Conservation (phyloP, 2,888 invertebrate genomes). For the Cheilosia pagana region DNA sequence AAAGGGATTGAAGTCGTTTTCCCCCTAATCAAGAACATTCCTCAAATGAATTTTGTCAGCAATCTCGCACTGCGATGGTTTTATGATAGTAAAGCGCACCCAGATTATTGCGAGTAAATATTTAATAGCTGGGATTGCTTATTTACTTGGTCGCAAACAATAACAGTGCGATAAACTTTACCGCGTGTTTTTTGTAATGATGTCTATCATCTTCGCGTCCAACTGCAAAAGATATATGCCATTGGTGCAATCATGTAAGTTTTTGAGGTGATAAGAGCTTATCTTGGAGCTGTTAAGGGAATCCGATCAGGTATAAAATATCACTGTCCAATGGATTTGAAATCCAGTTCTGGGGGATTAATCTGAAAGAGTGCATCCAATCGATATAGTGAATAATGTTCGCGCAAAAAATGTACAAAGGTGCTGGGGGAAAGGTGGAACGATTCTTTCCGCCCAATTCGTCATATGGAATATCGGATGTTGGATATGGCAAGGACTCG, state of each 20-base stretch:
- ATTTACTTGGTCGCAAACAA: slow-evolving; percentile 39
- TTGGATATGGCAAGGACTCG: slow-evolving; percentile 87
- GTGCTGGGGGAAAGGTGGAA: neutral
- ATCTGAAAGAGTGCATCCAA: slow-evolving; percentile 39
- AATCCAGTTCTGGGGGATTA: slow-evolving; percentile 35
- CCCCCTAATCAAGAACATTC: slow-evolving; percentile 10
- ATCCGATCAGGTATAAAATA: slow-evolving; percentile 58
- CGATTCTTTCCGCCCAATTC: neutral
- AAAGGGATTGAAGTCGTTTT: neutral
- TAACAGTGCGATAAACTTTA: slow-evolving; percentile 54
- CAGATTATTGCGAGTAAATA: slow-evolving; percentile 46
- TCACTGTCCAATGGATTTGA: neutral
- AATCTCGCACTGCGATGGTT: neutral
- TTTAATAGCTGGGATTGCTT: slow-evolving; percentile 51
- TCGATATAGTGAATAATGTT: slow-evolving; percentile 29
- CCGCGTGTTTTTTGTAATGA: slow-evolving; percentile 1
- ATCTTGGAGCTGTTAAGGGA: slow-evolving; percentile 28
- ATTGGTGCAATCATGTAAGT: slow-evolving; percentile 51
- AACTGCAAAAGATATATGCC: slow-evolving; percentile 19
- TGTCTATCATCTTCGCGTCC: slow-evolving; percentile 17
- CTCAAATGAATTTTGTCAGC: neutral
- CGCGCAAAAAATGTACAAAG: slow-evolving; percentile 52
- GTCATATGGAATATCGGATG: slow-evolving; percentile 80
- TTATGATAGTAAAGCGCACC: slow-evolving; percentile 12
- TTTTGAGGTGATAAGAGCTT: slow-evolving; percentile 47